phyloP scores from a whole-genome alignment of 1,140 invertebrate genomes.

The Drosophila watanabei region DNA sequence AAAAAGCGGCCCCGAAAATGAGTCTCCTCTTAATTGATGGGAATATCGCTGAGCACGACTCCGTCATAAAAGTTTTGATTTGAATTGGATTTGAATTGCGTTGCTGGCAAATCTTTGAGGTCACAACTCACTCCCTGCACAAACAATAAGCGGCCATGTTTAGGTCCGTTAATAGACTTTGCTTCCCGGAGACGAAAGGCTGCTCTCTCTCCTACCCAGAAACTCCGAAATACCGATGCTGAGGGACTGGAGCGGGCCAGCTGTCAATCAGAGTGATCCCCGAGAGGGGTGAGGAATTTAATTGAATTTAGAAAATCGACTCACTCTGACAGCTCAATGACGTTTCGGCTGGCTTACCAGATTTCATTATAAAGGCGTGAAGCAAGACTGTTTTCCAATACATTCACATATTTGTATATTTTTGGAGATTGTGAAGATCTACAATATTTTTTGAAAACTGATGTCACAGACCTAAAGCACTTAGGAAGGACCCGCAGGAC shows the following conservation, averaged over 20 bases:
- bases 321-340: slow-evolving; percentile 70
- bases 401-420: background rate
- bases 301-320: slow-evolving; percentile 73
- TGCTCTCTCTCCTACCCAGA: background rate
- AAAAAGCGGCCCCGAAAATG: slow-evolving; percentile 51
- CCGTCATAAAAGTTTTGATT: slow-evolving; percentile 39
- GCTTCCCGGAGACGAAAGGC: slow-evolving; percentile 34
- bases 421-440: slow-evolving; percentile 30
- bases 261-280: slow-evolving; percentile 69
- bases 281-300: slow-evolving; percentile 54
- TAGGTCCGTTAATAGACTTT: slow-evolving; percentile 52
- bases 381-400: too few relatives aligned
- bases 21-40: slow-evolving; percentile 63
- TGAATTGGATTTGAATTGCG: slow-evolving; percentile 59
- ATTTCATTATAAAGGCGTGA: background rate
- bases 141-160: slow-evolving; percentile 63
- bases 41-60: slow-evolving; percentile 55
- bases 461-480: background rate
- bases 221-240: slow-evolving; percentile 25
- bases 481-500: slow-evolving; percentile 17
- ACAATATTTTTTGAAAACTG: background rate
- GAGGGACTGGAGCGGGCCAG: slow-evolving; percentile 37
- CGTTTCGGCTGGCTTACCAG: slow-evolving; percentile 42
- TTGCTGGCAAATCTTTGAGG: slow-evolving; percentile 34
- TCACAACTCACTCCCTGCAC: slow-evolving; percentile 8